These are phyloP conservation scores for Loriculus beryllinus DNA, from an alignment of 2,797 vertebrate genomes.

Conservation along the genomic window DNA sequence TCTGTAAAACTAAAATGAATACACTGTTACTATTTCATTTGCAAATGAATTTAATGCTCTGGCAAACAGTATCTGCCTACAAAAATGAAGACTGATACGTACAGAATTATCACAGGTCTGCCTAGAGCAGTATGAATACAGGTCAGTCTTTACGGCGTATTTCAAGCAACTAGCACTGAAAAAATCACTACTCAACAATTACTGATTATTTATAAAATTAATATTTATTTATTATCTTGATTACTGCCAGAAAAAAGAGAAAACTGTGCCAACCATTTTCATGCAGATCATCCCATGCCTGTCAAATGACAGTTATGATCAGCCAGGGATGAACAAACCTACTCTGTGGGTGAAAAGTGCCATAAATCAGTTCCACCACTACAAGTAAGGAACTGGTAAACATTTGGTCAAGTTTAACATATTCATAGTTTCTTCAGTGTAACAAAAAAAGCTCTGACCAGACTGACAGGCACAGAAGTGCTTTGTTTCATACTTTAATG, in stretches of 20 bases:
- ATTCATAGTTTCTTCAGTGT: neutral
- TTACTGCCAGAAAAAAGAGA: neutral
- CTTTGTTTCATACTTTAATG: neutral
- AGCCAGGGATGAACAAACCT: neutral
- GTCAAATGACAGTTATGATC: neutral
- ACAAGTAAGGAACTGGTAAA: neutral
- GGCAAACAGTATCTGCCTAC: neutral
- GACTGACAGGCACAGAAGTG: neutral
- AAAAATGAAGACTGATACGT: neutral
- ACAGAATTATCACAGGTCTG: neutral
- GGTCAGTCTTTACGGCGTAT: neutral
- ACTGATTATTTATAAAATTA: neutral
- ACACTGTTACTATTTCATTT: constrained; percentile 14
- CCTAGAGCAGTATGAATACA: neutral
- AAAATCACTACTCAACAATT: neutral
- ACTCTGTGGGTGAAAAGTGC: neutral
- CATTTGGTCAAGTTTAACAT: neutral
- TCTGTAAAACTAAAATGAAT: constrained; percentile 89
- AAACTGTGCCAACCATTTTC: neutral
- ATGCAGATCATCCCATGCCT: neutral
- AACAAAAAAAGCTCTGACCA: neutral
- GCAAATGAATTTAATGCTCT: neutral
- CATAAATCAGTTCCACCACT: neutral
- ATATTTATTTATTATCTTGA: neutral
- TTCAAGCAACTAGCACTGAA: neutral